phyloP scores from a whole-genome alignment of 1,140 invertebrate species.

The Pseudobourletiella spinata region DNA sequence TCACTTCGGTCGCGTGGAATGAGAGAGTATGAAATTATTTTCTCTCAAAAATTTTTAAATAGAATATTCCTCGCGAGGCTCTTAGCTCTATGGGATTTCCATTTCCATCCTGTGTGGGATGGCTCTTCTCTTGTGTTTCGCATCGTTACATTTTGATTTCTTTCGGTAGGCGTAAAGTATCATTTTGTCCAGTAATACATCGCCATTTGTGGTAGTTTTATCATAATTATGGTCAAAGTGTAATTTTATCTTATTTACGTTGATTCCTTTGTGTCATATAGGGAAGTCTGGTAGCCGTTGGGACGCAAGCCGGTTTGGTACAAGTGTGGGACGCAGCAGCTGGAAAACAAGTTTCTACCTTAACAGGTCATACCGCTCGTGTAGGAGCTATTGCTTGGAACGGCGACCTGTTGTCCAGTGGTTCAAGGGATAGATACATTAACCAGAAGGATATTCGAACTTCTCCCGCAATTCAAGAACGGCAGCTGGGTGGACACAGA shows the following conservation, averaged over 20 bases:
- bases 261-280: too few species aligned
- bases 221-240: too few species aligned
- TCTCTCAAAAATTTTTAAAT: too few species aligned
- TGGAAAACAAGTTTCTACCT: conserved; percentile 76
- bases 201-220: too few species aligned
- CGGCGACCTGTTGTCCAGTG: conserved; percentile 91
- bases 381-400: conserved; percentile 97
- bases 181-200: too few species aligned
- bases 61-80: too few species aligned
- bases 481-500: conserved; percentile 77
- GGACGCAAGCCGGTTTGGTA: conserved; percentile 92
- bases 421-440: conserved; percentile 88
- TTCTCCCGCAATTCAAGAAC: conserved; percentile 63
- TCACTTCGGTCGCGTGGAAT: conserved; percentile 98
- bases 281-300: conserved; percentile 93
- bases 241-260: too few species aligned
- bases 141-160: background rate
- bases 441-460: conserved; percentile 89
- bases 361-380: conserved; percentile 84
- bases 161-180: too few species aligned
- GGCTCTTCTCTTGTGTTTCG: background rate
- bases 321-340: conserved; percentile 95
- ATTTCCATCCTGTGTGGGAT: background rate
- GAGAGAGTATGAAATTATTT: conserved; percentile 72
- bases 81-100: too few species aligned